Evolutionary conservation across 1,140 invertebrate genomes (phyloP).

Genomic region (Thaumetopoea pityocampa): DNA sequence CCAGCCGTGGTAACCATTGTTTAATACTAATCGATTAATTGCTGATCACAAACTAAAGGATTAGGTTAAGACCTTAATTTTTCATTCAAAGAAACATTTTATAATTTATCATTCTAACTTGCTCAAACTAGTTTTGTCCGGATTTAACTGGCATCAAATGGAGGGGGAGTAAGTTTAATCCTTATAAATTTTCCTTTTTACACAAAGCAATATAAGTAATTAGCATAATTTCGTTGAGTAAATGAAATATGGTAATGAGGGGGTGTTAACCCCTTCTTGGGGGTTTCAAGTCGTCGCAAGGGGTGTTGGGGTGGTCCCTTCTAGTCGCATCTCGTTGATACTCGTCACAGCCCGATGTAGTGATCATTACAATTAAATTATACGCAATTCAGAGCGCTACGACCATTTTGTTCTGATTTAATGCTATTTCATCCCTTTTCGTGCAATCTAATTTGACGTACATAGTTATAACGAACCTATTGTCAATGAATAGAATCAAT

Average conservation of each 20-base stretch:
- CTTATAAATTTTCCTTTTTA: constrained; percentile 77
- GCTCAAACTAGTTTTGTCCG: constrained; percentile 51
- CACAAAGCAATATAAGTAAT: constrained; percentile 76
- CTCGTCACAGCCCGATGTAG: constrained; percentile 66
- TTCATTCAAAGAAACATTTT: constrained; percentile 49
- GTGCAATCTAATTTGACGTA: constrained; percentile 14
- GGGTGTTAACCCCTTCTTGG: constrained; percentile 56
- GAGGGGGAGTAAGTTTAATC: constrained; percentile 70
- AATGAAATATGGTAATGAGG: constrained; percentile 76
- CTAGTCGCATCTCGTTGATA: constrained; percentile 69
- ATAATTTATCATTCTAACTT: constrained; percentile 62
- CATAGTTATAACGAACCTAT: no score
- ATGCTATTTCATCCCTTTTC: constrained; percentile 19
- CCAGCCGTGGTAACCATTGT: no score
- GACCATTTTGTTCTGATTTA: constrained; percentile 62
- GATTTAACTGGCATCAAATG: constrained; percentile 39
- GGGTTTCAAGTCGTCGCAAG: constrained; percentile 24
- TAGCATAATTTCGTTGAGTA: constrained; percentile 76
- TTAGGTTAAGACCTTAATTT: no score
- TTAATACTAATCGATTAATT: no score
- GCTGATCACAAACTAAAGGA: no score
- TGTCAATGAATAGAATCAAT: no score
- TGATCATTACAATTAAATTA: constrained; percentile 73
- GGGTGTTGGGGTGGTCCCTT: constrained; percentile 39
- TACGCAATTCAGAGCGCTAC: constrained; percentile 40